Base-by-base conservation (phyloP, 2,797 vertebrate species). In the Anas flavirostris region DNA sequence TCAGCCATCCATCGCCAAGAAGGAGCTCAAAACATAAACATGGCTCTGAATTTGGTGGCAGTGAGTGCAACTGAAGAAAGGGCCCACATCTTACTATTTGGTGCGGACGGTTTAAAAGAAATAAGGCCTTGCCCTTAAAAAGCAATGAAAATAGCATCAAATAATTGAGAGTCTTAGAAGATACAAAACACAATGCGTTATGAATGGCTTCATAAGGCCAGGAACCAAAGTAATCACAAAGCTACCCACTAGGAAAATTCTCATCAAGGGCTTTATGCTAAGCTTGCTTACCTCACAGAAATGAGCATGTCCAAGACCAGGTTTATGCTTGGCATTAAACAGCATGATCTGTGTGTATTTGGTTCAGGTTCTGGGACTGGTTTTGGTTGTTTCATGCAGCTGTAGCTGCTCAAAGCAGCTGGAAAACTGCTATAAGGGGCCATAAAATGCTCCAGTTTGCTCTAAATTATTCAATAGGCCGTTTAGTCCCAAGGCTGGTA, bases 381-480 rank as follows among this genome's bases (percentile, higher is more conserved):
- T 39, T 89, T 74, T 74, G 43, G 29, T 37, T 56, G 64, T 39
- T 81, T 90, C 72, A 52, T 37, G 41, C 26, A 86, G 50, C 62
- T 86, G 12, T 48, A 77, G 43, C 69, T 91, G 48, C 74, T 81
- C 77, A 91, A 88, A 93, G 48, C 70, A 91, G 74, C 48, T 76
- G 39, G 80, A 87, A 90, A 90, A 72, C n/a, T 88, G 79, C 44
- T 58, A 19, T 43, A 64, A 83, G 12, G 29, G 44, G 29, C 28
- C 31, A 67, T 69, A 90, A 93, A 91, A 28, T 46, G 39, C 59
- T 88, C 37, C 29, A 64, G 50, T 76, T 93, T 77, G 22, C 25
- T 82, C 63, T 94, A 79, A 91, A 90, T 88, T 91, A 87, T 90
- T 88, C 78, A 93, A 8, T 19, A 86, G 44, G 64, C 48, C 64